These are phyloP conservation scores for Congeria kusceri DNA, from an alignment of 2,888 invertebrate species.

Conservation along the genomic window DNA sequence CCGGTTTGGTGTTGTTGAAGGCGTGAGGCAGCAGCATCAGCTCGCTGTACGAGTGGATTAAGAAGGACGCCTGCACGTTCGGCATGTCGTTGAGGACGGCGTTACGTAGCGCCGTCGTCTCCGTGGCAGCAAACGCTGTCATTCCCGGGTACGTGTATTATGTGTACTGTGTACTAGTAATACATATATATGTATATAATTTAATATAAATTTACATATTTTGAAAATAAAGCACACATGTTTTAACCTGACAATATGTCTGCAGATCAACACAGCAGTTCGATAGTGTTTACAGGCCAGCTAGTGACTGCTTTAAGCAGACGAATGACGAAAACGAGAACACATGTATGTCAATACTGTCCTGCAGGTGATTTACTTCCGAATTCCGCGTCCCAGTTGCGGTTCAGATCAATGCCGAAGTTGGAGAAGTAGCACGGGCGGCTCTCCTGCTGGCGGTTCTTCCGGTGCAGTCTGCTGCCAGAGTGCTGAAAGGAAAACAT, in stretches of 20 bases:
- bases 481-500: too few species aligned
- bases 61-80: slow-evolving; percentile 48
- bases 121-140: slow-evolving; percentile 53
- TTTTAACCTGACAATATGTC: too few species aligned
- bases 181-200: too few species aligned
- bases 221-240: too few species aligned
- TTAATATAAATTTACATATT: too few species aligned
- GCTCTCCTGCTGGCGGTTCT: slow-evolving; percentile 12
- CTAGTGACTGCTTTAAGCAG: too few species aligned
- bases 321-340: too few species aligned
- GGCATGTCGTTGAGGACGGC: neutral
- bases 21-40: slow-evolving; percentile 65
- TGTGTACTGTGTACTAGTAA: slow-evolving; percentile 38
- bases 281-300: too few species aligned
- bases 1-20: slow-evolving; percentile 48
- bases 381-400: slow-evolving; percentile 34
- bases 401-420: slow-evolving; percentile 38
- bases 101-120: slow-evolving; percentile 35
- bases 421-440: too few species aligned
- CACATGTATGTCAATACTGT: too few species aligned
- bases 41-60: slow-evolving; percentile 67
- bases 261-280: too few species aligned
- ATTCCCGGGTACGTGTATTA: slow-evolving; percentile 47
- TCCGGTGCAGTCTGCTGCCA: slow-evolving; percentile 5
- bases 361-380: slow-evolving; percentile 20